phyloP scores from a whole-genome alignment of 1,140 invertebrate species.

The Solenopsis invicta region DNA sequence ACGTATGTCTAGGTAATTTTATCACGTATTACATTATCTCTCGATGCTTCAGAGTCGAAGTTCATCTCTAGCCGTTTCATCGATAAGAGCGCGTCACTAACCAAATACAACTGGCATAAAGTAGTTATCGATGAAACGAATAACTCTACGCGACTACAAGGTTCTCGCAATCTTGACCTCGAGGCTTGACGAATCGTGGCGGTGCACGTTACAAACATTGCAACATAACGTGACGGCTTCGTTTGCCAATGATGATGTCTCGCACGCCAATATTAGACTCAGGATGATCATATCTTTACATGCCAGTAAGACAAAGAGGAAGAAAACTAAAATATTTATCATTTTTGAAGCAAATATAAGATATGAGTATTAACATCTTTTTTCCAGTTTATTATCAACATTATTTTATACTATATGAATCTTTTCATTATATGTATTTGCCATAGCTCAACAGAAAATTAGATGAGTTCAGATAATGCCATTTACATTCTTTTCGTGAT shows the following conservation, averaged over 20 bases:
- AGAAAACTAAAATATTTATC: neutral
- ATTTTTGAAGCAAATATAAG: neutral
- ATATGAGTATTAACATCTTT: neutral
- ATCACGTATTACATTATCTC: neutral
- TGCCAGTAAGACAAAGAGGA: neutral
- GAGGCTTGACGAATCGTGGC: constrained; percentile 8
- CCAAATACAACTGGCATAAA: constrained; percentile 26
- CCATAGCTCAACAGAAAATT: neutral
- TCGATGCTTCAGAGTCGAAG: constrained; percentile 16
- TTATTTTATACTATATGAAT: neutral
- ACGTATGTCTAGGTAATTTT: neutral
- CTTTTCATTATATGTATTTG: neutral
- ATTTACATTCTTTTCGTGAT: neutral
- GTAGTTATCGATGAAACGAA: constrained; percentile 44
- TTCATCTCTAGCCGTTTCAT: constrained; percentile 32
- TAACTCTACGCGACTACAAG: constrained; percentile 25
- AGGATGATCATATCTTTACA: neutral
- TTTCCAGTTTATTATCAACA: neutral
- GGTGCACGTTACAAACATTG: neutral
- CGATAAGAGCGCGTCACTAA: constrained; percentile 8
- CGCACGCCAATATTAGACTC: neutral
- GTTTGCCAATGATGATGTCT: neutral
- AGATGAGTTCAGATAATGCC: neutral
- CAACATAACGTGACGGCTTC: neutral
- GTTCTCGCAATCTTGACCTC: neutral